phyloP scores from a whole-genome alignment of 2,113 vertebrate species.

The Mungos mungo region DNA sequence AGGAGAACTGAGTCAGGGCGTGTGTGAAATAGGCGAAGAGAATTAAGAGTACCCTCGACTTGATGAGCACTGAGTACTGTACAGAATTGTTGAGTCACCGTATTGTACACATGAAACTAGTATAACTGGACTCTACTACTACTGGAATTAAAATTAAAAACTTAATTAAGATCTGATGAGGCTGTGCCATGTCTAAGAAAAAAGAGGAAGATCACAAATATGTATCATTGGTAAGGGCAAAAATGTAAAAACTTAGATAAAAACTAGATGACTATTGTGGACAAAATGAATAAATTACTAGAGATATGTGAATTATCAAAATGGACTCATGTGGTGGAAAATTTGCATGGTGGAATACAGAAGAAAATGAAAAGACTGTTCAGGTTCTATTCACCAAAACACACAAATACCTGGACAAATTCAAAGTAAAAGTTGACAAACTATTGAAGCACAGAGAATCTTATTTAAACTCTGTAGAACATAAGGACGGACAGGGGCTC shows the following conservation, averaged over 20 bases:
- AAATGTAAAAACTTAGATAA: not conserved
- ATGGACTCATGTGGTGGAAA: not conserved
- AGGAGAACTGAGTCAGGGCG: not conserved
- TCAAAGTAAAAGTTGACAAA: not conserved
- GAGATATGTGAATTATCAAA: conserved; percentile 6
- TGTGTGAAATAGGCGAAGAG: not conserved
- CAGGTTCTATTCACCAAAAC: not conserved
- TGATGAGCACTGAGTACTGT: not conserved
- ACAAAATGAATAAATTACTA: not conserved
- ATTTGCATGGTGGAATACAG: not conserved
- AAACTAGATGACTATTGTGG: not conserved
- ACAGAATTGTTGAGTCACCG: not conserved
- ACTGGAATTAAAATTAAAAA: not conserved
- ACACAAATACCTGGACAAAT: not conserved
- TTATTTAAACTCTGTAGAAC: not conserved
- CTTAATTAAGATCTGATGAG: not conserved
- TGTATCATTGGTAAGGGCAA: not conserved
- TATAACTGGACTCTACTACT: not conserved
- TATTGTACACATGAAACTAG: not conserved
- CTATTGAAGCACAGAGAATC: not conserved
- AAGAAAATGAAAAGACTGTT: conserved; percentile 2
- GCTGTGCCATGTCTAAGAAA: not conserved
- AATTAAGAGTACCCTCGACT: not conserved
- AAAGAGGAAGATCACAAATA: not conserved
- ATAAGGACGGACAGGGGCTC: not conserved